Evolutionary conservation across 2,113 vertebrate species (phyloP).

Genomic region (Syrmaticus mikado): DNA sequence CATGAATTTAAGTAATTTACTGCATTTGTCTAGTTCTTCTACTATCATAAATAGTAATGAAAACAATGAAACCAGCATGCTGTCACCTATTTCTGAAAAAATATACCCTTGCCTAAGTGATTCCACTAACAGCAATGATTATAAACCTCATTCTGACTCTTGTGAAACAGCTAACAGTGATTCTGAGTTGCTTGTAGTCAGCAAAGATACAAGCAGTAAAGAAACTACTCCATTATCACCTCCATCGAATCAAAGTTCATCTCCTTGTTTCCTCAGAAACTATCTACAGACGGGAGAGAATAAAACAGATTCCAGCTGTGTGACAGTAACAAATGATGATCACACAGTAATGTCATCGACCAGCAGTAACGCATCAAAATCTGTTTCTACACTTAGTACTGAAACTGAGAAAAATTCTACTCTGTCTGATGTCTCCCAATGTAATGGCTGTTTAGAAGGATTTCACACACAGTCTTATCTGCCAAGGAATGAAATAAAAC

Average conservation of each 20-base stretch:
- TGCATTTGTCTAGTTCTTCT: background rate
- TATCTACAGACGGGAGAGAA: constrained; percentile 37
- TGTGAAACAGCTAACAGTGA: background rate
- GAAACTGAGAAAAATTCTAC: constrained; percentile 12
- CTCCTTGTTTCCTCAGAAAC: constrained; percentile 33
- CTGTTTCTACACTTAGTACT: background rate
- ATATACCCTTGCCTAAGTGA: background rate
- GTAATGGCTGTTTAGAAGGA: constrained; percentile 61
- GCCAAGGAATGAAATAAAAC: constrained; percentile 62
- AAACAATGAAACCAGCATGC: background rate
- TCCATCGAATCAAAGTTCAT: constrained; percentile 56
- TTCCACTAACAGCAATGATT: constrained; percentile 35
- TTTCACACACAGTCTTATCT: constrained; percentile 42
- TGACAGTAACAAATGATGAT: background rate
- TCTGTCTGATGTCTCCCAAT: constrained; percentile 39
- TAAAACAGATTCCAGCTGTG: constrained; percentile 19
- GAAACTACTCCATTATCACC: constrained; percentile 38
- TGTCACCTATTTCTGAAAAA: constrained; percentile 28
- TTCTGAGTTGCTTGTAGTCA: constrained; percentile 13
- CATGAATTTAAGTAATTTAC: background rate
- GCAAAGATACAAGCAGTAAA: constrained; percentile 59
- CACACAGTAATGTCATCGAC: background rate
- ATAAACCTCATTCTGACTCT: background rate
- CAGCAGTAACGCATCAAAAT: background rate
- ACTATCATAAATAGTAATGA: background rate